Percentiles rank a stretch among this genome's conserved stretches.
phyloP scores from a whole-genome alignment of 2,888 invertebrate genomes.

The Anoplius nigerrimus region DNA sequence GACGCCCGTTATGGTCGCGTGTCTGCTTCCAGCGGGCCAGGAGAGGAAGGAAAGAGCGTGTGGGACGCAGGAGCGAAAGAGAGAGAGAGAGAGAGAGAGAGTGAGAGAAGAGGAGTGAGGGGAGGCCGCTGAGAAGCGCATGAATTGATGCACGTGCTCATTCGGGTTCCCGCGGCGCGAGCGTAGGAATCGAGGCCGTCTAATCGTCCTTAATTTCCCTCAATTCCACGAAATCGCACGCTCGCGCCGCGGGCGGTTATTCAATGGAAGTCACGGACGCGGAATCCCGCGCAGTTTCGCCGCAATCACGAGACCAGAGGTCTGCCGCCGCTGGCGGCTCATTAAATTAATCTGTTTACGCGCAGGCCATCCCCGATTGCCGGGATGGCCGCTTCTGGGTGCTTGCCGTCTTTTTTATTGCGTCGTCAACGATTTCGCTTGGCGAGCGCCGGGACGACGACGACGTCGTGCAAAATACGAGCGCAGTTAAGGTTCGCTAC shows the following conservation, averaged over 20 bases:
- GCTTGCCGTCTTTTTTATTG: not conserved
- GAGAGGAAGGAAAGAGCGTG: too few relatives aligned
- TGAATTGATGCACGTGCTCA: too few relatives aligned
- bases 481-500: too few relatives aligned
- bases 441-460: not conserved
- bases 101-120: too few relatives aligned
- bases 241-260: conserved; percentile 11
- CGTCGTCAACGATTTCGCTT: not conserved
- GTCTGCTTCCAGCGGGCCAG: too few relatives aligned
- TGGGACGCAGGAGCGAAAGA: not conserved
- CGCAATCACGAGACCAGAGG: conserved; percentile 2
- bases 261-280: conserved; percentile 3
- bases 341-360: conserved; percentile 44
- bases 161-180: not conserved
- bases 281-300: conserved; percentile 3
- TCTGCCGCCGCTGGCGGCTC: conserved; percentile 9
- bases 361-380: not conserved
- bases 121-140: not conserved
- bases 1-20: not conserved
- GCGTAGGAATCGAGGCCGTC: not conserved
- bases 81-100: not conserved
- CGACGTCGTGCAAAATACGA: not conserved
- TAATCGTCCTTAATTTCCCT: conserved; percentile 19
- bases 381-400: not conserved
- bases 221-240: conserved; percentile 21